A percentile compares a stretch with the other conserved stretches of the same genome.
phyloP scores from a whole-genome alignment of 2,113 vertebrate genomes.

The Microcebus griseorufus region DNA sequence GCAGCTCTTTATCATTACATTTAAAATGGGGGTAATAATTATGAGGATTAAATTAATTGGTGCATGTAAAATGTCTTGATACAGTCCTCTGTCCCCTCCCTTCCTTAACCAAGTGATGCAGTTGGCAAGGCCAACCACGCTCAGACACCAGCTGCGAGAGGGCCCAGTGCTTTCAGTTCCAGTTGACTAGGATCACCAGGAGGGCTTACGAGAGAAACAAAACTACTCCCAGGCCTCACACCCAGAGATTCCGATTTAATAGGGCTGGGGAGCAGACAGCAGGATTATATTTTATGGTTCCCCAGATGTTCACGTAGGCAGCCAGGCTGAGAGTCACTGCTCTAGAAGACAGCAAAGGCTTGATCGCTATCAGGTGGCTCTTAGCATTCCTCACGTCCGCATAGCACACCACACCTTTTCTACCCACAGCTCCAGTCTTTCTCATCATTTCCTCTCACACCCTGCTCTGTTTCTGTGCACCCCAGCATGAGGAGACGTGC shows the following conservation, averaged over 20 bases:
- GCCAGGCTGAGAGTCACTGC: neutral
- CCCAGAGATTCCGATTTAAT: too few species aligned
- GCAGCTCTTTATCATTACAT: neutral
- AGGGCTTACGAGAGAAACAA: too few species aligned
- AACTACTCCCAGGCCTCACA: too few species aligned
- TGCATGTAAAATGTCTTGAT: neutral
- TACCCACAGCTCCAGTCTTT: neutral
- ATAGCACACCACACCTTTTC: neutral
- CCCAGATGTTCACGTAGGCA: neutral
- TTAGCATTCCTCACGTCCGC: neutral
- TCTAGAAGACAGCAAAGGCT: too few species aligned
- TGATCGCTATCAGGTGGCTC: neutral
- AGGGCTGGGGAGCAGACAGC: too few species aligned
- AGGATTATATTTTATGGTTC: neutral
- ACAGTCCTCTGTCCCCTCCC: neutral
- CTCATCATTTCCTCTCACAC: neutral
- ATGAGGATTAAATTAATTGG: constrained; percentile 39
- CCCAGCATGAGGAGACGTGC: neutral
- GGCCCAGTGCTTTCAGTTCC: neutral
- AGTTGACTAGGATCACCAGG: neutral
- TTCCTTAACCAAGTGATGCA: neutral
- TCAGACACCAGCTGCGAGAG: neutral
- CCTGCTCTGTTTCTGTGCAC: neutral
- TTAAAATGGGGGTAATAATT: neutral
- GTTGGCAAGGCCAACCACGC: neutral